phyloP scores from a whole-genome alignment of 2,113 vertebrate species.

The Butorides virescens region DNA sequence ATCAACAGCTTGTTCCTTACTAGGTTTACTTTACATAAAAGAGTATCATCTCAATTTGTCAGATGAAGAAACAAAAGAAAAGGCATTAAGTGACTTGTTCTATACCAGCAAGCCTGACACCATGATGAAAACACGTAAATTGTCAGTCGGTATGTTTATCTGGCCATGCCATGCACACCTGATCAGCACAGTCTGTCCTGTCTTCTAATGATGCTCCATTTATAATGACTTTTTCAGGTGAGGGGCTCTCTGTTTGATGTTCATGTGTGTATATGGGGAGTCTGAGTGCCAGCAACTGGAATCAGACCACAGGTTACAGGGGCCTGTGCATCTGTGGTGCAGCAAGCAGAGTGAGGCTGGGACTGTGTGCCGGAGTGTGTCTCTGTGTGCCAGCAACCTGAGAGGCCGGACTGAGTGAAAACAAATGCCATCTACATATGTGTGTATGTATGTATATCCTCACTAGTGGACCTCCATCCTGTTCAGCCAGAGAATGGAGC shows the following conservation, averaged over 20 bases:
- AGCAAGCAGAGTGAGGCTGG: too few relatives aligned
- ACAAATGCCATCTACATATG: background rate
- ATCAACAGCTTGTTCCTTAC: background rate
- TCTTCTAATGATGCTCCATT: background rate
- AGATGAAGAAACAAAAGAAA: background rate
- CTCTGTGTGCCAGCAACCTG: too few relatives aligned
- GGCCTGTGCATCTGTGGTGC: background rate
- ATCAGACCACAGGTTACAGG: background rate
- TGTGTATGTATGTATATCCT: background rate
- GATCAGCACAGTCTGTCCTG: background rate
- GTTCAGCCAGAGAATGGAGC: background rate
- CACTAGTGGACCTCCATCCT: background rate
- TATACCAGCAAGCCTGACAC: background rate
- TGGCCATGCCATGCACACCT: background rate
- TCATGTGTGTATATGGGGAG: background rate
- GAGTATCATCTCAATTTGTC: background rate
- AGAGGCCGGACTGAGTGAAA: background rate
- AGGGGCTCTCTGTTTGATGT: background rate
- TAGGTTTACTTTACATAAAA: background rate
- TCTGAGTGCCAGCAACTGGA: background rate
- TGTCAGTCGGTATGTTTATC: background rate
- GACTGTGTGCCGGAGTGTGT: too few relatives aligned
- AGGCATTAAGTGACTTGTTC: background rate
- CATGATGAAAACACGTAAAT: background rate
- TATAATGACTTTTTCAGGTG: background rate